Base-by-base conservation (phyloP, 2,113 vertebrate genomes). In the Campylomormyrus numenius region DNA sequence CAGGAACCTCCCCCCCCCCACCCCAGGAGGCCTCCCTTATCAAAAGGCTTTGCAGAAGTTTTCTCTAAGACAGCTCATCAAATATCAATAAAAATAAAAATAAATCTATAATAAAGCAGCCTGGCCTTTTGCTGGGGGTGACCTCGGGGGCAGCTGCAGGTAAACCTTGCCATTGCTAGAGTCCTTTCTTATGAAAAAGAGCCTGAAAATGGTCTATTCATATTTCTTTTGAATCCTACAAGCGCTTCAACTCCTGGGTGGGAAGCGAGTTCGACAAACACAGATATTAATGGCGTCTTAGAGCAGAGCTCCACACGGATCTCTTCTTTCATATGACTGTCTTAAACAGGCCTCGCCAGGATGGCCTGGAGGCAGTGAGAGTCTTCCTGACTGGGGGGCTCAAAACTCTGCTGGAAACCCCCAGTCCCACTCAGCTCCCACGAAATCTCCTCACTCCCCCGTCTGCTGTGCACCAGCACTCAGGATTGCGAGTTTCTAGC, bases 21-120 rank as follows among this genome's bases (percentile, higher is more conserved):
- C 8, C 46, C 52, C 17, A 53, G 17, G 52, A 85, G 83, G 42
- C 21, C 10, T 85, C 83, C 83, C 39, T 85, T 85, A 45, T 85
- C 83, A 85, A 49, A 46, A 24, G 24, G 70, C 11, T 74, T 74
- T 35, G 87, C 53, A 56, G 84, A 58, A 58, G 88, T 15, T 62
- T 66, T 80, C 2, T 88, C 89, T 27, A 0, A 66, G 83, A 90
- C 84, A 46, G 9, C 52, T 89, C 88, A 89, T 92, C 52, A 91
- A 90, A 91, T 91, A 91, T 91, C 89, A 27, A 49, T 86, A 48
- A 86, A 86, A 27, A 86, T 50, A 86, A 86, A 50, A 50, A 50
- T 13, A 50, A 48, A n/a, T 86, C 3, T 49, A 48, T 49, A 50
- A 49, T 86, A 27, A 86, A 86, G n/a, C 19, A 48, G 10, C 6